These are phyloP conservation scores for Mesorhabditis sp. DNA, from an alignment of 2,888 invertebrate genomes.

Conservation along the genomic window DNA sequence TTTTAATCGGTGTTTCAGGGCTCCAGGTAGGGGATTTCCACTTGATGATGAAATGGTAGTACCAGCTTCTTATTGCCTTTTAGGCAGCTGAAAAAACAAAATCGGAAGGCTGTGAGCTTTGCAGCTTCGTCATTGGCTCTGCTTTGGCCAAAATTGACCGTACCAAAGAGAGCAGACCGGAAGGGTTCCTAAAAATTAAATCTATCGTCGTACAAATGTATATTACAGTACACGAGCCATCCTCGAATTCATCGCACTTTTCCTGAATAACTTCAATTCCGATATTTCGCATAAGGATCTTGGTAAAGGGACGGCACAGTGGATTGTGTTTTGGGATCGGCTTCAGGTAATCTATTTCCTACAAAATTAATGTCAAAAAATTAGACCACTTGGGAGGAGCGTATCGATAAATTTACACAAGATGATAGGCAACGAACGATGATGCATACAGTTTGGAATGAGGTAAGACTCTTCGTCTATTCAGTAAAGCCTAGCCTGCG, in stretches of 20 bases:
- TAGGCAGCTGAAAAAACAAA: too few species aligned
- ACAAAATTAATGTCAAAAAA: not conserved
- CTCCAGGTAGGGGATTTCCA: too few species aligned
- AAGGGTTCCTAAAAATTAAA: not conserved
- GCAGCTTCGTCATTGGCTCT: not conserved
- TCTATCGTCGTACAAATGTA: not conserved
- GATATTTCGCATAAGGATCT: not conserved
- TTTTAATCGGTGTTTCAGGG: too few species aligned
- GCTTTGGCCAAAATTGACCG: not conserved
- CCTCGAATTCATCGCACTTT: not conserved
- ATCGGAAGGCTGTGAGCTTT: not conserved
- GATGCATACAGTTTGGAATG: slow-evolving; percentile 2
- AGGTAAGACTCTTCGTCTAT: not conserved
- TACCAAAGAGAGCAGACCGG: not conserved
- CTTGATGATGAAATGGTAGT: too few species aligned
- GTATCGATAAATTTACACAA: not conserved
- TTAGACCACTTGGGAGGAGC: slow-evolving; percentile 4
- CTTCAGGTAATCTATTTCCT: not conserved
- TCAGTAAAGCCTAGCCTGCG: too few species aligned
- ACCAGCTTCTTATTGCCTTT: too few species aligned
- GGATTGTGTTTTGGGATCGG: not conserved
- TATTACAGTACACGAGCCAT: not conserved
- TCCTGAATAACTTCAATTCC: not conserved
- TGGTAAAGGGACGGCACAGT: not conserved
- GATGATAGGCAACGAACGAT: slow-evolving; percentile 1